Evolutionary conservation across 2,888 invertebrate species (phyloP).

Genomic region (Linnaemya vulpina): DNA sequence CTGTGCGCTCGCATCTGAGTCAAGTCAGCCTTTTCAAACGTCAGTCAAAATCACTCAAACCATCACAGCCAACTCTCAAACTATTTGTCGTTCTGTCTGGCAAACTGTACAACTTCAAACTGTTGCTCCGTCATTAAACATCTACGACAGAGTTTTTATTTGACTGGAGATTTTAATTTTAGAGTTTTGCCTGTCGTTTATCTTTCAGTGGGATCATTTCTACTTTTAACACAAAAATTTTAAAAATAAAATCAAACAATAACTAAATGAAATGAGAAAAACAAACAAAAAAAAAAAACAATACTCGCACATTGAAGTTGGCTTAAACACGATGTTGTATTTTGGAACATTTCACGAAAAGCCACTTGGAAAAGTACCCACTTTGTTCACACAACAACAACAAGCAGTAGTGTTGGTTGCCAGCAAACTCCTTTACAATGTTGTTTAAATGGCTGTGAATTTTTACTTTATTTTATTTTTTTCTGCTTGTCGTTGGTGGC

Average conservation of each 20-base stretch:
- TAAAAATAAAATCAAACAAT: background rate
- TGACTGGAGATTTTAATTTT: conserved; percentile 17
- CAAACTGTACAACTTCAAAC: conserved; percentile 4
- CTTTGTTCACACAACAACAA: conserved; percentile 11
- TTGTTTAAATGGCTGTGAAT: conserved; percentile 34
- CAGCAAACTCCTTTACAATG: conserved; percentile 35
- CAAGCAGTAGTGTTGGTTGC: conserved; percentile 17
- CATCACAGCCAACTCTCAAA: background rate
- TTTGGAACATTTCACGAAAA: conserved; percentile 20
- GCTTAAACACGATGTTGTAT: conserved; percentile 3
- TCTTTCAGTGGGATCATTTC: conserved; percentile 29
- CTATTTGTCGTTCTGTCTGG: conserved; percentile 29
- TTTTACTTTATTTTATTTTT: background rate
- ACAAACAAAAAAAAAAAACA: background rate
- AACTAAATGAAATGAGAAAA: background rate
- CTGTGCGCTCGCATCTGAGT: conserved; percentile 25
- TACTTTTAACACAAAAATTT: background rate
- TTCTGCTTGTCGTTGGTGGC: conserved; percentile 19
- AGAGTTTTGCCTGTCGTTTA: conserved; percentile 5
- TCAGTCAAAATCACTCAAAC: conserved; percentile 50
- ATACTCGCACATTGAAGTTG: conserved; percentile 26
- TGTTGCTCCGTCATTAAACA: conserved; percentile 7
- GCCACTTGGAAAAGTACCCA: background rate
- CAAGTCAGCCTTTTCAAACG: conserved; percentile 29
- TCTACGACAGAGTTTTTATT: conserved; percentile 28